Base-by-base conservation (phyloP, 2,888 invertebrate species). In the Ectemnius cavifrons region DNA sequence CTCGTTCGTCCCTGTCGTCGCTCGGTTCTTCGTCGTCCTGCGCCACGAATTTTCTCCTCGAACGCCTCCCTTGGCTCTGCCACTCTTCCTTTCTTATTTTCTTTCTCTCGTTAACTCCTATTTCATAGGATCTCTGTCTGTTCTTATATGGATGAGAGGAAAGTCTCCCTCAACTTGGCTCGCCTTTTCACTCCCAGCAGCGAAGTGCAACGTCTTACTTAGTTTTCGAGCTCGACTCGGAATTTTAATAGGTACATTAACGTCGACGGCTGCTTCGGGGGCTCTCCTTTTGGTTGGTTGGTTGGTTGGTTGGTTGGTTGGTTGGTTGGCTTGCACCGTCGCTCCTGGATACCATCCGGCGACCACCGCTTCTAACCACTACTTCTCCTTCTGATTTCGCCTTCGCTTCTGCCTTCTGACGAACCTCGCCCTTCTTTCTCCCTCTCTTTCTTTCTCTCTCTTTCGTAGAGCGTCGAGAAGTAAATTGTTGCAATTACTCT, bases 211-310 rank as follows among this genome's bases (percentile, higher is more conserved):
- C 59, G 62, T 69, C 72, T 75, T 74, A 68, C 70, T 71, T 52
- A 52, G 52, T 52, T 52, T 62, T 70, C 71, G 63, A 72, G 56
- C 37, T 68, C 47, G 52, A 14, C 67, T 62, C 64, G 77, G 73
- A 71, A 73, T 75, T 71, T 80, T 82, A 82, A 82, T 80, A 76
- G 80, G 69, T 66, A 59, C 72, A 67, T 71, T 78, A 73, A 67
- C 71, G 71, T 49, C 45, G 57, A 8, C 65, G 62, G 71, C 74
- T 74, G 71, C 77, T 70, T 56, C 71, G 23, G 47, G 37, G 37
- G 1, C 37, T 11, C 37, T 8, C 4, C 20, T 2, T 2, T 20
- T 37, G 28, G 28, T 8, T 37, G 5, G 28, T 6, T 37, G 28
- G 5, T 23, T 37, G 37, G 37, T 11, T 37, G 8, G 37, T 1